Percentiles rank a stretch among this genome's conserved stretches.
Conservation (phyloP, 2,113 vertebrate genomes). For the Herpailurus yagouaroundi region DNA sequence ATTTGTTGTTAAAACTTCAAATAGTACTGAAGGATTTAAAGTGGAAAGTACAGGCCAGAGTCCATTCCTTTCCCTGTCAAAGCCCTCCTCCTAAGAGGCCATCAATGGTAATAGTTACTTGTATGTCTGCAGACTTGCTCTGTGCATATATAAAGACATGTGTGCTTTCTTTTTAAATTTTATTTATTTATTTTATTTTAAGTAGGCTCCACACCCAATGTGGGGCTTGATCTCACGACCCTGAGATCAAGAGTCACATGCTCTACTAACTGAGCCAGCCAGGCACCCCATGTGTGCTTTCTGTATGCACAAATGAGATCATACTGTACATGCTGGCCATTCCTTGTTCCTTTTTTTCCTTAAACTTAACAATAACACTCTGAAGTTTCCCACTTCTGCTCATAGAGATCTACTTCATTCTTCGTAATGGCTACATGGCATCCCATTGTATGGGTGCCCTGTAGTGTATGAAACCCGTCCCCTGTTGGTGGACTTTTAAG, state of each 20-base stretch:
- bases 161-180: not conserved
- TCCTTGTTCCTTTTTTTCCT: not conserved
- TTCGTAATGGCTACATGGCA: not conserved
- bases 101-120: not conserved
- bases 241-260: not conserved
- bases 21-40: slow-evolving; percentile 2
- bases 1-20: slow-evolving; percentile 52
- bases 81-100: not conserved
- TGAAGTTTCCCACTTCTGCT: slow-evolving; percentile 19
- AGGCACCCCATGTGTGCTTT: not conserved
- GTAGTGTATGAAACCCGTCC: not conserved
- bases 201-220: not conserved
- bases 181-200: not conserved
- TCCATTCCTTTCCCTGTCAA: not conserved
- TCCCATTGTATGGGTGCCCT: not conserved
- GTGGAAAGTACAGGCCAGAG: not conserved
- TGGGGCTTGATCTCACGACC: not conserved
- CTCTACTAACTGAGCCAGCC: not conserved
- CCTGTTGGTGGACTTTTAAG: not conserved
- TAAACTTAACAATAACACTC: not conserved
- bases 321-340: not conserved
- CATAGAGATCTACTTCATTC: slow-evolving; percentile 2
- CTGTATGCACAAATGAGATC: not conserved
- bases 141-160: not conserved
- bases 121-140: not conserved